Conservation (phyloP, 2,888 invertebrate species). For the Tetranychus piercei region DNA sequence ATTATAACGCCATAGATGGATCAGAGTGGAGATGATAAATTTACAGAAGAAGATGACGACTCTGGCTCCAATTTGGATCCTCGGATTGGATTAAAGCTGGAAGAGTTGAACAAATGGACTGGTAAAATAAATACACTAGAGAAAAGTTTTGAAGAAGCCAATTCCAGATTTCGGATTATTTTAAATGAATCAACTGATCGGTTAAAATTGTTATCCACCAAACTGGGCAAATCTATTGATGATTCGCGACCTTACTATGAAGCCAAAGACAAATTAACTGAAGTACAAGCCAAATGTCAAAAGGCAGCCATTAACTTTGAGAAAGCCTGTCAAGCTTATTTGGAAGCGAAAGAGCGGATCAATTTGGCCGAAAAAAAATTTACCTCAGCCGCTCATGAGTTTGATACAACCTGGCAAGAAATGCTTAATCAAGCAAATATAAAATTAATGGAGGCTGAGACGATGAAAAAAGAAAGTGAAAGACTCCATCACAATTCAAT, state of each 20-base stretch:
- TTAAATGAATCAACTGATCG: slow-evolving; percentile 13
- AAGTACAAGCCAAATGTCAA: slow-evolving; percentile 20
- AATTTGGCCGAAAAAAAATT: slow-evolving; percentile 20
- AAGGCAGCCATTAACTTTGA: slow-evolving; percentile 19
- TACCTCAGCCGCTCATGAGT: slow-evolving; percentile 12
- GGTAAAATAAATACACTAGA: slow-evolving; percentile 21
- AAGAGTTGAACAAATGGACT: slow-evolving; percentile 21
- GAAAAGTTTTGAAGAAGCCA: slow-evolving; percentile 19
- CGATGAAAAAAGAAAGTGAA: slow-evolving; percentile 18
- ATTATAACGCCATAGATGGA: background rate
- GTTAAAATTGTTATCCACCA: background rate
- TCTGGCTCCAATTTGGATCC: slow-evolving; percentile 14
- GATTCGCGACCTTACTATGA: slow-evolving; percentile 21
- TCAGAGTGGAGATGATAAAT: background rate
- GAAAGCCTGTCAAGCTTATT: slow-evolving; percentile 18
- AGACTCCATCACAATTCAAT: slow-evolving; percentile 17
- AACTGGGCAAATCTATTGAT: slow-evolving; percentile 5
- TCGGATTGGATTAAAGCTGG: slow-evolving; percentile 18
- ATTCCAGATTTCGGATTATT: slow-evolving; percentile 3
- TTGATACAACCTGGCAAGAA: slow-evolving; percentile 22
- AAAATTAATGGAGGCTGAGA: slow-evolving; percentile 21
- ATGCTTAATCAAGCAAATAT: slow-evolving; percentile 21
- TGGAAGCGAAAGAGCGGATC: slow-evolving; percentile 18
- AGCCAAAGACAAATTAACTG: slow-evolving; percentile 9
- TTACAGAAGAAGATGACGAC: background rate